Conservation (phyloP, 2,113 vertebrate genomes). For the Menidia beryllina region DNA sequence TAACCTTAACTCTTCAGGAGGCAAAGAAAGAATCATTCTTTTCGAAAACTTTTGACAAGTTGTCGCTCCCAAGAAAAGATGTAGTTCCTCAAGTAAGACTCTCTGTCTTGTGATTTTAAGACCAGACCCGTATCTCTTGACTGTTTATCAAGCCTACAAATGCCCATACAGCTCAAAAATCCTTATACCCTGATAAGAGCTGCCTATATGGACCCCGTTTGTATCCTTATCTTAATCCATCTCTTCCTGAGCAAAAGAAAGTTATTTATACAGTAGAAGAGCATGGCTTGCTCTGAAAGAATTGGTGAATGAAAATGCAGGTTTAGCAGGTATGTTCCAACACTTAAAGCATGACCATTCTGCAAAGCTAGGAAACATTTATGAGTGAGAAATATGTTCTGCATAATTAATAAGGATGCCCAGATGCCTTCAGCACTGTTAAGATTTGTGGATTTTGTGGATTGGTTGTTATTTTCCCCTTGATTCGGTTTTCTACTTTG, state of each 20-base stretch:
- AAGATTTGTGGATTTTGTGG: too few species aligned
- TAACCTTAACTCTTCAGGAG: constrained; percentile 19
- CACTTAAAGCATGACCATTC: not conserved
- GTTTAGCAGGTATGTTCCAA: not conserved
- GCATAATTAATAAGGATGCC: not conserved
- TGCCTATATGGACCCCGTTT: not conserved
- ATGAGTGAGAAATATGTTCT: not conserved
- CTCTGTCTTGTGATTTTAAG: not conserved
- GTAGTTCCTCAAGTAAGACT: not conserved
- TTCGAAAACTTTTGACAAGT: not conserved
- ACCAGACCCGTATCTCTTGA: not conserved
- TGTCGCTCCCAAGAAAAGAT: not conserved
- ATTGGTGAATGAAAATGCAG: not conserved
- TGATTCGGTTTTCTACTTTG: too few species aligned
- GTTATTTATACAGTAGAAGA: not conserved
- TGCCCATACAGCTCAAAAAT: not conserved
- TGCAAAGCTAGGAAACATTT: not conserved
- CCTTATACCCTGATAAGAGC: not conserved
- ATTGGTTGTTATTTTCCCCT: too few species aligned
- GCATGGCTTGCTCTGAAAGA: too few species aligned
- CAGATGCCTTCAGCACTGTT: not conserved
- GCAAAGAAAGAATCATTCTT: not conserved
- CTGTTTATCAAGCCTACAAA: not conserved
- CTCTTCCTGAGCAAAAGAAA: not conserved
- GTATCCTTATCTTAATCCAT: not conserved